Evolutionary conservation across 2,113 vertebrate genomes (phyloP).

Genomic region (Dromas ardeola): DNA sequence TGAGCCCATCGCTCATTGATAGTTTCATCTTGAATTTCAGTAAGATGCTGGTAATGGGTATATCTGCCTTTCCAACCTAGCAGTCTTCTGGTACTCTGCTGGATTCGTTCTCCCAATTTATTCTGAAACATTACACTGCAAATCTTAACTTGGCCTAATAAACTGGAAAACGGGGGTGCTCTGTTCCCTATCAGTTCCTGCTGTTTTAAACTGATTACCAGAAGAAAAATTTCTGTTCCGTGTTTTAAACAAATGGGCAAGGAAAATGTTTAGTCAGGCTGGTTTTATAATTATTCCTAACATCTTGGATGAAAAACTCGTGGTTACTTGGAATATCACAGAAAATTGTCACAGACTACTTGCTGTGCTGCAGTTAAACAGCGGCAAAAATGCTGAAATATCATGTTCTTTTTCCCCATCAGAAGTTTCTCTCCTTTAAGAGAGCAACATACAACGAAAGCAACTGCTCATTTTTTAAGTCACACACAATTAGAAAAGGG

Average conservation of each 20-base stretch:
- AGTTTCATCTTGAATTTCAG: neutral
- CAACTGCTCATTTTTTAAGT: neutral
- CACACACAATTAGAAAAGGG: neutral
- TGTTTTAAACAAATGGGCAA: neutral
- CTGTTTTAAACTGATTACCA: neutral
- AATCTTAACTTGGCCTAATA: neutral
- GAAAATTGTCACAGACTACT: neutral
- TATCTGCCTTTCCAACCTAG: neutral
- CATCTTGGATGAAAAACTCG: constrained; percentile 4
- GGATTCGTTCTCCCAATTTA: neutral
- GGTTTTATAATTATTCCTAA: constrained; percentile 24
- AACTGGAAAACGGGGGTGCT: neutral
- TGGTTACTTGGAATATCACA: constrained; percentile 29
- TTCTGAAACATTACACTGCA: neutral
- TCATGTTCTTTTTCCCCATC: neutral
- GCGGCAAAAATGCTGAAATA: constrained; percentile 6
- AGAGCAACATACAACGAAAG: neutral
- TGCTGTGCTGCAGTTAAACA: neutral
- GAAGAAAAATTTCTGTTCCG: constrained; percentile 1
- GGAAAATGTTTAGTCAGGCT: neutral
- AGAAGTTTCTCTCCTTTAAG: neutral
- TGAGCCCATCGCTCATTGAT: neutral
- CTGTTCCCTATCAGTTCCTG: neutral
- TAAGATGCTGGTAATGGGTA: neutral
- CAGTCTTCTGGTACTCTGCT: neutral